Base-by-base conservation (phyloP, 2,113 vertebrate genomes). In the Holacanthus passer region DNA sequence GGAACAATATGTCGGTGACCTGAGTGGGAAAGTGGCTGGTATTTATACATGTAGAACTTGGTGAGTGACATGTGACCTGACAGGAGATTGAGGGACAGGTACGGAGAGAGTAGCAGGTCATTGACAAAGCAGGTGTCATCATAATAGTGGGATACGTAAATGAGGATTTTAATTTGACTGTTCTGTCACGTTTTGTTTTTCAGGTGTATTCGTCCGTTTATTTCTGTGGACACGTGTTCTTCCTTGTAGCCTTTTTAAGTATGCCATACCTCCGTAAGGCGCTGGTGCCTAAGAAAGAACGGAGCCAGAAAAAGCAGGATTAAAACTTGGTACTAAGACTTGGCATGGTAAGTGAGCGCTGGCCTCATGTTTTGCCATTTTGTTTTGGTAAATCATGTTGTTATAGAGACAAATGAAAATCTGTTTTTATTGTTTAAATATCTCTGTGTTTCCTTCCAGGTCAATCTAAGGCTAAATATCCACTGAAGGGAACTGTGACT, bases 121-220 rank as follows among this genome's bases (percentile, higher is more conserved):
- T n/a, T n/a, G n/a, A 41, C 39, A 53, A n/a, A 53, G 9, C 22
- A 55, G 29, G 16, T 48, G 19, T 73, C 19, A 1, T 20, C 7
- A 12, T 58, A 29, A 52, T n/a, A 17, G 2, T 31, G 0, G 19
- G 17, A 17, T 20, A 1, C 17, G 17, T 43, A 27, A 66, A 52
- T 43, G 11, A 39, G 2, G n/a, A 37, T 43, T 39, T 43, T 47
- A 5, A 69, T 29, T 50, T 37, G 3, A 50, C 35, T 58, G 24
- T 32, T 50, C 22, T 75, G 4, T 75, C 35, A n/a, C 32, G 20
- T 16, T 72, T 58, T 90, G 39, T 77, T 73, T 89, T 87, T 3
- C 94, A 99, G 98, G 98, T 99, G 79, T 99, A 99, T 90, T 96
- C 69, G 19, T 99, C 98, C 17, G 0, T 98, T 77, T 99, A 98